phyloP scores from a whole-genome alignment of 2,113 vertebrate genomes.

The Thymallus thymallus region DNA sequence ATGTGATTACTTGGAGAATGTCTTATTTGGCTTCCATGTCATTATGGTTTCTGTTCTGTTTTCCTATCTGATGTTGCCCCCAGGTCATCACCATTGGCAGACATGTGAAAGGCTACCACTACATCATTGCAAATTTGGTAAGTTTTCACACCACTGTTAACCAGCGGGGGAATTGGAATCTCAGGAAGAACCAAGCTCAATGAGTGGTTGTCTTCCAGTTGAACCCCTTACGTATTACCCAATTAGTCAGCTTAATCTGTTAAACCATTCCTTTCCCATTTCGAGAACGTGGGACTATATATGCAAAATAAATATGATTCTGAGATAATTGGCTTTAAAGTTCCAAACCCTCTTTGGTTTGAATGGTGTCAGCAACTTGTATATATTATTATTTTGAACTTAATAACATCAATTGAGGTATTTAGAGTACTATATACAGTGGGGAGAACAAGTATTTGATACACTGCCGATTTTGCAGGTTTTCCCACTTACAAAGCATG shows the following conservation, averaged over 20 bases:
- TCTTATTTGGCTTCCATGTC: background rate
- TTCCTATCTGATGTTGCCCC: slow-evolving; percentile 4
- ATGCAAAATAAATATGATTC: no score
- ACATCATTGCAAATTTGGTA: slow-evolving; percentile 98
- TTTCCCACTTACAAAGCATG: no score
- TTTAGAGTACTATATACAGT: no score
- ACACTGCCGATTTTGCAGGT: no score
- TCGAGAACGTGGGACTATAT: no score
- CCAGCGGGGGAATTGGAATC: background rate
- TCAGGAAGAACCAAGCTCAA: background rate
- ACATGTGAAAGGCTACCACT: slow-evolving; percentile 98
- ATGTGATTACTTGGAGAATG: background rate
- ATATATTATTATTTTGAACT: no score
- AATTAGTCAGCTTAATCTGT: background rate
- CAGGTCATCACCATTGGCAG: slow-evolving; percentile 98
- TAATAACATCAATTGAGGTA: no score
- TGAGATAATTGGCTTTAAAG: no score
- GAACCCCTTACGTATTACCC: background rate
- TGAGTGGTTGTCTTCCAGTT: background rate
- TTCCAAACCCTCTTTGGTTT: no score
- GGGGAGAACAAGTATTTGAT: no score
- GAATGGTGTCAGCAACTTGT: no score
- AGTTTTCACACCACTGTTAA: slow-evolving; percentile 49
- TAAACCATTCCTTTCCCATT: background rate
- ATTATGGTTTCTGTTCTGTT: background rate